These are phyloP conservation scores for Zeuzera pyrina DNA, from an alignment of 2,888 invertebrate species.

Conservation along the genomic window DNA sequence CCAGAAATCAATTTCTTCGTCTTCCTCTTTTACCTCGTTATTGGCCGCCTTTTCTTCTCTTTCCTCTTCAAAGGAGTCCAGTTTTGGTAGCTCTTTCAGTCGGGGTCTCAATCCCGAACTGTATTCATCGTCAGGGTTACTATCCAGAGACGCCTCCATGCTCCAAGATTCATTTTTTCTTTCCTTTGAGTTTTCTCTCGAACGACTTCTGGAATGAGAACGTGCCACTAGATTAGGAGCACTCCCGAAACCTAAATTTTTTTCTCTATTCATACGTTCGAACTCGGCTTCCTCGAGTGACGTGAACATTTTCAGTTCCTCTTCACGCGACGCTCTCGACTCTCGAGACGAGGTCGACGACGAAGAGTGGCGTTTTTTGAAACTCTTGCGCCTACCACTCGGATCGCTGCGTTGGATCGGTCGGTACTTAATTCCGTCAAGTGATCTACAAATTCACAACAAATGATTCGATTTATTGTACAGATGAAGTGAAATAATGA, in stretches of 20 bases:
- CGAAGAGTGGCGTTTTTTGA: conserved; percentile 74
- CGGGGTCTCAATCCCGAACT: conserved; percentile 24
- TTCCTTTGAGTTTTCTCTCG: conserved; percentile 51
- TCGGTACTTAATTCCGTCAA: conserved; percentile 77
- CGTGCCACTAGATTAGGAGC: conserved; percentile 64
- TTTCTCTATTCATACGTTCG: conserved; percentile 42
- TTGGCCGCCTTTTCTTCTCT: conserved; percentile 34
- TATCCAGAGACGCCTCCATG: conserved; percentile 36
- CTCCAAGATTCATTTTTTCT: conserved; percentile 43
- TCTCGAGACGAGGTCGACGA: conserved; percentile 75
- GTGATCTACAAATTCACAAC: conserved; percentile 67
- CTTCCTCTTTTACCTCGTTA: conserved; percentile 52
- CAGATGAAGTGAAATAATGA: conserved; percentile 39
- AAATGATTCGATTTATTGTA: conserved; percentile 57
- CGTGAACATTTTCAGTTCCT: conserved; percentile 76
- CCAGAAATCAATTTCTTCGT: conserved; percentile 62
- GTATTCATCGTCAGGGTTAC: conserved; percentile 29
- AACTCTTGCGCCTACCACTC: conserved; percentile 73
- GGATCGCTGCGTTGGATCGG: conserved; percentile 76
- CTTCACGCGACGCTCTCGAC: conserved; percentile 75
- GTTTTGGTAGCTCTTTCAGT: conserved; percentile 42
- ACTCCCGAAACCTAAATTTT: conserved; percentile 42
- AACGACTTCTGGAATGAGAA: conserved; percentile 72
- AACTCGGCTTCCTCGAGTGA: conserved; percentile 77
- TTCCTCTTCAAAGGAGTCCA: conserved; percentile 59